Base-by-base conservation (phyloP, 2,797 vertebrate species). In the Chloroceryle inda region DNA sequence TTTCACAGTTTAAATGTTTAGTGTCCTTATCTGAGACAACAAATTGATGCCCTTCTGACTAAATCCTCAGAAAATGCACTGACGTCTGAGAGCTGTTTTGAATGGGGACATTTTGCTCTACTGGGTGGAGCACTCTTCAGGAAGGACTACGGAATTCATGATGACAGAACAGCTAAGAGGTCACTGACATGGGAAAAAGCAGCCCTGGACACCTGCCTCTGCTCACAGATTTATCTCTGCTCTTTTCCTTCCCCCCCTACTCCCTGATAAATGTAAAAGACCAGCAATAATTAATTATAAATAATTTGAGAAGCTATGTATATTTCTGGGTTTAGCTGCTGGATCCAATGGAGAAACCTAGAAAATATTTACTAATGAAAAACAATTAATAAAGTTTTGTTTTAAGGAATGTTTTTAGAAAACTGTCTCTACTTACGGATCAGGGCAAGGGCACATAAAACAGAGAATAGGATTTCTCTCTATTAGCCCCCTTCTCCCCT, bases 1-100 rank as follows among this genome's bases (percentile, higher is more conserved):
- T 88, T 94, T 92, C 89, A 40, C 15, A 14, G 38, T 40, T 40
- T 40, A 40, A 40, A 40, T 85, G 76, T 69, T 88, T 52, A 44
- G 45, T 44, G 59, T 52, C 56, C 58, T 96, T 93, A 93, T 84
- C 88, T 23, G 50, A 77, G 68, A 84, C 79, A 88, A 56, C 3
- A 4, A 45, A n/a, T 19, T 38, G 75, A 91, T 94, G 85, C 40
- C 89, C 72, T 89, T 19, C 75, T 74, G 91, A 94, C 85, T 82
- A 92, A 91, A 69, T 6, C 49, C 9, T 29, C 0, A 6, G 37
- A 20, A 91, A 94, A 82, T 27, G 22, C 24, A 49, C 74, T 94
- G 81, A 67, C 0, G 0, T 74, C 59, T 71, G 45, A 74, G 67
- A 24, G 22, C 14, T 92, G 31, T 40, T 76, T 68, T 67, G 47